These are phyloP conservation scores for Sweltsa coloradensis DNA, from an alignment of 1,140 invertebrate genomes.

Conservation along the genomic window DNA sequence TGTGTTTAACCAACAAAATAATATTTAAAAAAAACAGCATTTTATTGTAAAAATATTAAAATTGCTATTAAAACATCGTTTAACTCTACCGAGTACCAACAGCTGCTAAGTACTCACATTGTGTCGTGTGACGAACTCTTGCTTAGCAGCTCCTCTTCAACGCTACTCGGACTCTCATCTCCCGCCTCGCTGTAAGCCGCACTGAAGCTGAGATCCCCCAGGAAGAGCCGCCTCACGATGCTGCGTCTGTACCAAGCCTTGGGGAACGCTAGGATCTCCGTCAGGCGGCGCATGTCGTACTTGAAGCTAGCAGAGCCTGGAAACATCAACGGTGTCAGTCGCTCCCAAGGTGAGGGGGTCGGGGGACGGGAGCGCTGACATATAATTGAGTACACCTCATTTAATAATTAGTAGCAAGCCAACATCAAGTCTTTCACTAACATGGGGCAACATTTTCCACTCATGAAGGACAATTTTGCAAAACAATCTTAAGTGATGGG, in stretches of 20 bases:
- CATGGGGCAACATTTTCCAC: neutral
- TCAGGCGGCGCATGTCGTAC: slow-evolving; percentile 95
- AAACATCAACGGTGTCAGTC: slow-evolving; percentile 70
- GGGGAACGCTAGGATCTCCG: slow-evolving; percentile 94
- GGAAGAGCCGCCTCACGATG: slow-evolving; percentile 82
- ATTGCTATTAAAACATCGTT: neutral
- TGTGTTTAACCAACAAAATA: neutral
- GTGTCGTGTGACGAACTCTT: neutral
- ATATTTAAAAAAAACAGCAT: neutral
- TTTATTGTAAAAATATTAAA: neutral
- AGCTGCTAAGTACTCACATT: neutral
- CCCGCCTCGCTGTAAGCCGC: slow-evolving; percentile 37
- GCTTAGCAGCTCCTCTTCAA: slow-evolving; percentile 16
- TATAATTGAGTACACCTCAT: neutral
- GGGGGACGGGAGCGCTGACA: too few relatives aligned
- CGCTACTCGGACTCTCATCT: slow-evolving; percentile 24
- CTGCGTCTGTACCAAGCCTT: slow-evolving; percentile 95
- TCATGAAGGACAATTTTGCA: neutral
- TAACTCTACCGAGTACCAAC: neutral
- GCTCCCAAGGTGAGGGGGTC: slow-evolving; percentile 10
- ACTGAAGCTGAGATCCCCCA: slow-evolving; percentile 69
- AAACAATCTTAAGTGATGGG: too few relatives aligned
- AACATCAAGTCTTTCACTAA: neutral
- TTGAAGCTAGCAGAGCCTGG: slow-evolving; percentile 98
- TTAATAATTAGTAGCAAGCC: neutral